Evolutionary conservation across 2,888 invertebrate species (phyloP), one percentile per base, ranked within the genome.

Genomic region (Onchidella celtica): DNA sequence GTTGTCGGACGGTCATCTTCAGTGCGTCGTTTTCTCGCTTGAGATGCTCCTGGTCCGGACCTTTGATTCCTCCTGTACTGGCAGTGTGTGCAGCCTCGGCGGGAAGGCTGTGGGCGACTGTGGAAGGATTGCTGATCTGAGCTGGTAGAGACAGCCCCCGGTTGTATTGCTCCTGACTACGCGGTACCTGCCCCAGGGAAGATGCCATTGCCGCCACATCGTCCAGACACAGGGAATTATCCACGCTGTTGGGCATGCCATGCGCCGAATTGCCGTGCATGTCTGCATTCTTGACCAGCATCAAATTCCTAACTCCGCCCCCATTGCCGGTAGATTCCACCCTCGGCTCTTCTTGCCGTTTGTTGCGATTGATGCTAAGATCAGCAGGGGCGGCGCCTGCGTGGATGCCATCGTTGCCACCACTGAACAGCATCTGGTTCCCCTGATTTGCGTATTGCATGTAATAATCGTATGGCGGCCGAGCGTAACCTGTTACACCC

Each of bases 1-100:
- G 74, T 1, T 77, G 74, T 34, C 83, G 81, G 17, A 87, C 77
- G 21, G 86, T 82, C 21, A 78, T 66, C 76, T 85, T 86, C 34
- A 88, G 77, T 3, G 86, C 86, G 2, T 82, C 79, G 61, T 85
- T 85, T 55, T 86, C 84, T 1, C 81, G 73, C n/a, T 83, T 63
- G 4, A 77, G 74, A 29, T 77, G 65, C 4, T 70, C 65, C 14
- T 79, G 21, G n/a, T 63, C 65, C 9, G 65, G 63, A 29, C 29
- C 40, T 6, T 65, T 57, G 1, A 70, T 63, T 1, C 21, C 27
- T 1, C 47, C 24, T 9, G 2, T 27, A 21, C n/a, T 29, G 11
- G 21, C 63, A 2, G 6, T 2, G 2, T 55, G 24, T 1, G 38
- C 68, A 6, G 68, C 57, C 21, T 32, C 47, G 3, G 38, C 47